Base-by-base conservation (phyloP, 2,888 invertebrate species). In the Caenorhabditis panamensis region DNA sequence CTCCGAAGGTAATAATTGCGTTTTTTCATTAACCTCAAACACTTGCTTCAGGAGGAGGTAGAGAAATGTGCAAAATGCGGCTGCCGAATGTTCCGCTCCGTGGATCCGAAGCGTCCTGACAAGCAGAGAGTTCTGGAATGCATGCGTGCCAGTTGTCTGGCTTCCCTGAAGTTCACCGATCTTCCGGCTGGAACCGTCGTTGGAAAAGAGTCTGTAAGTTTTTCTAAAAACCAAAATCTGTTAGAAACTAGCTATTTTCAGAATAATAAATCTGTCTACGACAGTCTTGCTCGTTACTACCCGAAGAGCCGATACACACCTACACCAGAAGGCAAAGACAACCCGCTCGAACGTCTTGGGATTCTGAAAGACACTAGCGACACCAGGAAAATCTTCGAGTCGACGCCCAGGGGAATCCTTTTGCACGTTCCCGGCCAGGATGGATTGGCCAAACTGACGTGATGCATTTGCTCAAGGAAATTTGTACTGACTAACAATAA, bases 121-220 rank as follows among this genome's bases (percentile, higher is more conserved):
- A 36, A 20, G 6, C 13, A 44, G 3, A 6, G 8, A 3, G 20
- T 82, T 16, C 47, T 82, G 16, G 81, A 82, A 47, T 82, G 81
- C 31, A 78, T 68, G 73, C 41, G 77, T 13, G 1, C 69, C 4
- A 54, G 9, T 3, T 82, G 81, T 28, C 44, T 82, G 20, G 72
- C 73, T 2, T 58, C 81, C 18, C 44, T 82, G 6, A 41, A 68
- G 2, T 61, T 68, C 31, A 73, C 77, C 16, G 56, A 58, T 36
- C 13, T 64, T 9, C 68, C 81, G 16, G 68, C 56, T n/a, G 81
- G 81, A 8, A 73, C 77, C 0, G 59, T 77, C 11, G 2, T 82
- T n/a, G 81, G 81, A 49, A 51, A 28, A 20, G 80, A 77, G 28
- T 11, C 37, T 37, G 69, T 69, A 51, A 69, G 41, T 41, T 41